These are phyloP conservation scores for Cryptotermes secundus DNA, from an alignment of 1,140 invertebrate species.

Conservation along the genomic window DNA sequence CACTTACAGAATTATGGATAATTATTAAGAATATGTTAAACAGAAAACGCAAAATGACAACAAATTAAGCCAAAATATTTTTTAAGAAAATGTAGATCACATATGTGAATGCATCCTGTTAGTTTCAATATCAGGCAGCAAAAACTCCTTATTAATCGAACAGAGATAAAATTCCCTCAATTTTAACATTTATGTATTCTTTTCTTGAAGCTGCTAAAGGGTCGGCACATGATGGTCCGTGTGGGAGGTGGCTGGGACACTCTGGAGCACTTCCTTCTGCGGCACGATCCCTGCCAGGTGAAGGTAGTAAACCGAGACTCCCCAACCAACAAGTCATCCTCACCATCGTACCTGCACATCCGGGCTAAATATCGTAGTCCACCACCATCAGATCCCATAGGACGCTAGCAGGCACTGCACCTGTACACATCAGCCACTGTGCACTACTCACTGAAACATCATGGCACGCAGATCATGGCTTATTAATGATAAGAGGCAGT, in stretches of 20 bases:
- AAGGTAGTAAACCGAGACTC: constrained; percentile 58
- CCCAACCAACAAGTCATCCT: constrained; percentile 47
- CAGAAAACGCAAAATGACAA: no score
- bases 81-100: no score
- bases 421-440: neutral
- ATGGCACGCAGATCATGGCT: neutral
- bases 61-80: no score
- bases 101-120: no score
- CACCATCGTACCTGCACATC: constrained; percentile 62
- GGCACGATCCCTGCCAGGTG: constrained; percentile 87
- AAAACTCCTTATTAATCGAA: no score
- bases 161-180: no score
- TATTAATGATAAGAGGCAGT: neutral
- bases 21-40: no score
- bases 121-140: no score
- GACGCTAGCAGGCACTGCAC: constrained; percentile 24
- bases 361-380: constrained; percentile 70
- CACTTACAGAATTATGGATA: no score
- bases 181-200: neutral
- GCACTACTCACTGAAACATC: neutral
- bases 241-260: constrained; percentile 93
- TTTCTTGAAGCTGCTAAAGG: constrained; percentile 68
- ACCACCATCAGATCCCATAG: constrained; percentile 42
- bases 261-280: constrained; percentile 84
- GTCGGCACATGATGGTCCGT: constrained; percentile 89